Percentiles rank a stretch among this genome's conserved stretches.
phyloP scores from a whole-genome alignment of 2,797 vertebrate species.

The Percopsis omiscomaycus region DNA sequence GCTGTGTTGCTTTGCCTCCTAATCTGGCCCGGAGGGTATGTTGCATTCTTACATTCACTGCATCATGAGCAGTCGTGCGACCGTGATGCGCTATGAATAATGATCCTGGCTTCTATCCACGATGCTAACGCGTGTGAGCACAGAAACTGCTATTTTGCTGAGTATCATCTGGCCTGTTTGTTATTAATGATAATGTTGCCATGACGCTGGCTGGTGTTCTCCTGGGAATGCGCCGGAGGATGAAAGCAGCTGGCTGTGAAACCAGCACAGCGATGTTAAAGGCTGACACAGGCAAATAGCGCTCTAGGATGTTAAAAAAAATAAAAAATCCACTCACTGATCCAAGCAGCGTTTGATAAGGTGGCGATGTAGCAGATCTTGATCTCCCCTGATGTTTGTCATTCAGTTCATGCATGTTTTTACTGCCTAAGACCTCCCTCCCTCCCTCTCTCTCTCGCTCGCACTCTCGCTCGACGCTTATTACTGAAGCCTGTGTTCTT shows the following conservation, averaged over 20 bases:
- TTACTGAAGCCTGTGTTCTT: constrained; percentile 39
- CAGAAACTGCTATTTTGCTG: constrained; percentile 11
- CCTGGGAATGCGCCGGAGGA: constrained; percentile 11
- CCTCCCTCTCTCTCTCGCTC: background rate
- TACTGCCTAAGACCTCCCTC: too few species aligned
- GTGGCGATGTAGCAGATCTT: constrained; percentile 26
- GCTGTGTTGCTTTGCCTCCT: constrained; percentile 37
- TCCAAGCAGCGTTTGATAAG: background rate
- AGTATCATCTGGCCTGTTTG: constrained; percentile 3
- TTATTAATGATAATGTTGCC: background rate
- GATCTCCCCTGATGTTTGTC: constrained; percentile 38
- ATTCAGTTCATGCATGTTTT: constrained; percentile 18
- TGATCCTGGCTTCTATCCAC: constrained; percentile 49
- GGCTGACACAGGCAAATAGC: constrained; percentile 19
- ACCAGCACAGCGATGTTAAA: constrained; percentile 23
- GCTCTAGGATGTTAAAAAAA: constrained; percentile 17
- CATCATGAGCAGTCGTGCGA: constrained; percentile 53
- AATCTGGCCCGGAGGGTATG: constrained; percentile 49
- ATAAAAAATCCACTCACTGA: background rate
- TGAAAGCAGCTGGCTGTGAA: constrained; percentile 13
- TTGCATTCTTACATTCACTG: constrained; percentile 54
- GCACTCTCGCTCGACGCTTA: constrained; percentile 55
- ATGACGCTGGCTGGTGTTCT: constrained; percentile 1
- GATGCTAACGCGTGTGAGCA: constrained; percentile 42
- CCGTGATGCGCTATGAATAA: constrained; percentile 57